These are phyloP conservation scores for Grallaria varia DNA, from an alignment of 2,113 vertebrate genomes.

Conservation along the genomic window DNA sequence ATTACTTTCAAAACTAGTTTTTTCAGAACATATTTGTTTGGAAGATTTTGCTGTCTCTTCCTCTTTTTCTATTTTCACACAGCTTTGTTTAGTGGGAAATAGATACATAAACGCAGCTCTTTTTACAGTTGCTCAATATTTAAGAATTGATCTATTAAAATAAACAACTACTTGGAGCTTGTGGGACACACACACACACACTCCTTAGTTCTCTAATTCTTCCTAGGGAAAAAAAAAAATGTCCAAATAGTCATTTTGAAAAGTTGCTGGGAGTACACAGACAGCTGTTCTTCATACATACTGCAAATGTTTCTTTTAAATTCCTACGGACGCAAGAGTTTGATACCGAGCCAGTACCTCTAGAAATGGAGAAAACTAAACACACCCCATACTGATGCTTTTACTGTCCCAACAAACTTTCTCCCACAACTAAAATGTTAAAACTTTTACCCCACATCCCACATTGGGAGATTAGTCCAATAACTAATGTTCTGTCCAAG, in stretches of 20 bases:
- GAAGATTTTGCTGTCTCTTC: constrained; percentile 66
- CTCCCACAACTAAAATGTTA: constrained; percentile 81
- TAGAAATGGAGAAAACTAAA: constrained; percentile 80
- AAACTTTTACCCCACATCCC: constrained; percentile 85
- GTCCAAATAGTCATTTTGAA: constrained; percentile 75
- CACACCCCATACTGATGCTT: constrained; percentile 79
- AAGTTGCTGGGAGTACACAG: constrained; percentile 71
- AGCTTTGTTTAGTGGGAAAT: constrained; percentile 52
- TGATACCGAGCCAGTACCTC: constrained; percentile 79
- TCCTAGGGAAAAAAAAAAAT: constrained; percentile 60
- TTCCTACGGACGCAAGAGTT: constrained; percentile 76
- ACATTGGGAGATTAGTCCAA: constrained; percentile 87
- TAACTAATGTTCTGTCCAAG: constrained; percentile 85
- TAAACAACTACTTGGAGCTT: constrained; percentile 9
- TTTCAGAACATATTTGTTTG: constrained; percentile 70
- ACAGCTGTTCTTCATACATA: constrained; percentile 84
- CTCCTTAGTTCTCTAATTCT: constrained; percentile 63
- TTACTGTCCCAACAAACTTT: constrained; percentile 83
- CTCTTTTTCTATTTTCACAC: constrained; percentile 61
- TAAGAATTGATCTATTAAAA: constrained; percentile 58
- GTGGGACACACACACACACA: not conserved
- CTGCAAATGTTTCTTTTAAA: constrained; percentile 82
- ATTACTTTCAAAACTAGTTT: constrained; percentile 74
- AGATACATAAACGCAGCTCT: constrained; percentile 44
- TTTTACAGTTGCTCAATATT: constrained; percentile 48